These are phyloP conservation scores for Strigamia crassipes DNA, from an alignment of 2,888 invertebrate species.

Conservation along the genomic window DNA sequence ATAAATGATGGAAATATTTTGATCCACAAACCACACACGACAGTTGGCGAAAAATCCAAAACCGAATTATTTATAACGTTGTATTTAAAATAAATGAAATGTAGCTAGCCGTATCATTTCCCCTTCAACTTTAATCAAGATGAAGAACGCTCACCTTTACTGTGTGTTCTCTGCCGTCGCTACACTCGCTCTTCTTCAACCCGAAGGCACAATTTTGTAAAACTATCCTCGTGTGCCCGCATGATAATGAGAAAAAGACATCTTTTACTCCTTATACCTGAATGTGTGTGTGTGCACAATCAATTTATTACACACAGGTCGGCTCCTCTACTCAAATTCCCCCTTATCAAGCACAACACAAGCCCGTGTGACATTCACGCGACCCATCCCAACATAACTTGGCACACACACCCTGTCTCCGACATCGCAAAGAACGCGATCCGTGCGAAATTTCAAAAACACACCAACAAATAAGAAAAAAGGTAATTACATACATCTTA, in stretches of 20 bases:
- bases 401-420: not conserved
- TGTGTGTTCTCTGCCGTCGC: not conserved
- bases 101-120: not conserved
- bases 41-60: not conserved
- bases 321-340: not conserved
- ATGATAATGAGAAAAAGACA: constrained; percentile 1
- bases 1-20: not conserved
- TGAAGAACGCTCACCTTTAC: not conserved
- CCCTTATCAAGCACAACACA: not conserved
- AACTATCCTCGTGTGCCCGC: not conserved
- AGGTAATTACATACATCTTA: not conserved
- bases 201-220: not conserved
- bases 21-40: not conserved
- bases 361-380: not conserved
- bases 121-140: constrained; percentile 20
- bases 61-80: not conserved
- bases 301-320: constrained; percentile 10
- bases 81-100: not conserved
- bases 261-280: constrained; percentile 8
- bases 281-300: not conserved
- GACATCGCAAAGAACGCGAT: not conserved
- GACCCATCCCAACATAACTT: constrained; percentile 11
- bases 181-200: not conserved
- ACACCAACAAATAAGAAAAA: not conserved
- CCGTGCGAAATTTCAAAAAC: not conserved